These are phyloP conservation scores for Tachina lurida DNA, from an alignment of 2,888 invertebrate species.

Conservation along the genomic window DNA sequence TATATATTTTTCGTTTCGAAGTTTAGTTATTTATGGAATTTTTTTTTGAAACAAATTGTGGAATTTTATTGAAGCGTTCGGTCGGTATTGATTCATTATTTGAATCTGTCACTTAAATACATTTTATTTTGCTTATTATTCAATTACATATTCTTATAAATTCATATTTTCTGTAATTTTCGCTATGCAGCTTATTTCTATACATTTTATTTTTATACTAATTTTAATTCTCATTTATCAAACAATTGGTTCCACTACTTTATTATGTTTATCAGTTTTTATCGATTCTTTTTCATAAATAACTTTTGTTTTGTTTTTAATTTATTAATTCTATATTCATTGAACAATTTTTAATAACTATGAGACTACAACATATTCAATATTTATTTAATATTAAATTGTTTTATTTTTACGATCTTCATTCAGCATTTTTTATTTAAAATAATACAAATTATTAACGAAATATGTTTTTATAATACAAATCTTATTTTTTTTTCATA, in stretches of 20 bases:
- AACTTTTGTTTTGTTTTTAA: slow-evolving; percentile 44
- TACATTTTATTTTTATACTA: slow-evolving; percentile 41
- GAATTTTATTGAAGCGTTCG: background rate
- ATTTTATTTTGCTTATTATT: background rate
- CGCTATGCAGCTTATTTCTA: slow-evolving; percentile 41
- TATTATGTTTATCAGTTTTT: slow-evolving; percentile 73
- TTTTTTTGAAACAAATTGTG: background rate
- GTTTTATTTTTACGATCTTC: slow-evolving; percentile 68
- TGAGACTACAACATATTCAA: slow-evolving; percentile 71
- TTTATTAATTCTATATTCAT: slow-evolving; percentile 67
- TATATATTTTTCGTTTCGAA: background rate
- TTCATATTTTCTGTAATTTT: slow-evolving; percentile 38
- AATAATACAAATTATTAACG: slow-evolving; percentile 33
- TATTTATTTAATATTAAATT: slow-evolving; percentile 55
- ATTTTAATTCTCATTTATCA: slow-evolving; percentile 63
- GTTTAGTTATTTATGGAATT: background rate
- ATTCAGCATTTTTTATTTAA: slow-evolving; percentile 65
- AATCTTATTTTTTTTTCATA: slow-evolving; percentile 18
- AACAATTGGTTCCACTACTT: slow-evolving; percentile 80
- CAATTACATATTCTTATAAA: slow-evolving; percentile 46
- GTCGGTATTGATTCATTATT: background rate
- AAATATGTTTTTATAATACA: slow-evolving; percentile 13
- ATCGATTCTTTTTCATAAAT: slow-evolving; percentile 49
- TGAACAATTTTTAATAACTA: slow-evolving; percentile 66
- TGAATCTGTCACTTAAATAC: background rate